These are phyloP conservation scores for Epinephelus fuscoguttatus DNA, from an alignment of 2,113 vertebrate species.

Conservation along the genomic window DNA sequence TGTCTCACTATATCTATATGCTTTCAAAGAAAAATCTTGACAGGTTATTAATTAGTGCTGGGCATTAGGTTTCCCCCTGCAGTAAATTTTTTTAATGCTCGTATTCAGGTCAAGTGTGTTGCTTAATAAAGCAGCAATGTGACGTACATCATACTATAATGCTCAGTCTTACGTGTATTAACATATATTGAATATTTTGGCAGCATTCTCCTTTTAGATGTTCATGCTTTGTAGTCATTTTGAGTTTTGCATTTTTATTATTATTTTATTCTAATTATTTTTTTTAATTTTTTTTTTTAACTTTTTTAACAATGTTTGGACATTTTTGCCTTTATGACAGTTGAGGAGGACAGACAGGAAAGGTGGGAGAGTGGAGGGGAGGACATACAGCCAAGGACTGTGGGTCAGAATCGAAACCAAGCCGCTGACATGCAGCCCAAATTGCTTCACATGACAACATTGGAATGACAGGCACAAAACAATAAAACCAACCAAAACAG, in stretches of 20 bases:
- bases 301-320: background rate
- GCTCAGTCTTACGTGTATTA: background rate
- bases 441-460: too few species aligned
- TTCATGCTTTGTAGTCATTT: background rate
- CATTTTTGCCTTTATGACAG: too few species aligned
- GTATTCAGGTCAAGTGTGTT: background rate
- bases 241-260: too few species aligned
- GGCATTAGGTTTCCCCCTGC: background rate
- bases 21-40: background rate
- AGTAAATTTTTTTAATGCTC: background rate
- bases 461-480: too few species aligned
- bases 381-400: too few species aligned
- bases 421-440: too few species aligned
- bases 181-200: background rate
- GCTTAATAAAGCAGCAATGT: background rate
- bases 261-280: too few species aligned
- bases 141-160: background rate
- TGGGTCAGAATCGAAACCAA: too few species aligned
- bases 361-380: too few species aligned
- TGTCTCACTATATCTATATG: background rate
- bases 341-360: too few species aligned
- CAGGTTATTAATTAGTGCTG: conserved; percentile 9
- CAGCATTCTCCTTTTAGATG: background rate
- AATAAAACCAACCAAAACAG: too few species aligned
- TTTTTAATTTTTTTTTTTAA: too few species aligned